Evolutionary conservation across 2,113 vertebrate species (phyloP).

Genomic region (Nannobrachium achirus): DNA sequence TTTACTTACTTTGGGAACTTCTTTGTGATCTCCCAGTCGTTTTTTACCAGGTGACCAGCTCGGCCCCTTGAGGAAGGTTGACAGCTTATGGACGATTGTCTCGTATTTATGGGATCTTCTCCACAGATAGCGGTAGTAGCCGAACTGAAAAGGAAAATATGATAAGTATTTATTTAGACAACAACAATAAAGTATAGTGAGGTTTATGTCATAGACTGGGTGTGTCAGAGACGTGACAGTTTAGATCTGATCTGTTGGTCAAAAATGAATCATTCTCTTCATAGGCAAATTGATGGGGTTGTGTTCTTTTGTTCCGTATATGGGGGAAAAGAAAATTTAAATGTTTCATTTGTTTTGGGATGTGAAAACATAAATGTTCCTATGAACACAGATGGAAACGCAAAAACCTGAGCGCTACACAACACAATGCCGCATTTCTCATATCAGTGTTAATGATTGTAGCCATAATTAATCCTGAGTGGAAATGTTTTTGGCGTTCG

Average conservation of each 20-base stretch:
- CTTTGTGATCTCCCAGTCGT: slow-evolving; percentile 84
- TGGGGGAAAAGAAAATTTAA: too few relatives aligned
- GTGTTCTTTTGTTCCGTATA: too few relatives aligned
- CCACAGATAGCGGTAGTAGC: slow-evolving; percentile 86
- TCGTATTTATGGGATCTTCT: slow-evolving; percentile 78
- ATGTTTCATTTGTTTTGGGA: too few relatives aligned
- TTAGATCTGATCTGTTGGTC: too few relatives aligned
- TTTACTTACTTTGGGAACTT: slow-evolving; percentile 83
- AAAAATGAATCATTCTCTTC: too few relatives aligned
- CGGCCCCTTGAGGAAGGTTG: slow-evolving; percentile 89
- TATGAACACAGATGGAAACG: slow-evolving; percentile 18
- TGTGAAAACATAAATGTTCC: neutral
- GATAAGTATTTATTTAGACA: too few relatives aligned
- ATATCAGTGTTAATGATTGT: slow-evolving; percentile 20
- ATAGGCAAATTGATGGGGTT: too few relatives aligned
- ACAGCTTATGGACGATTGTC: slow-evolving; percentile 84
- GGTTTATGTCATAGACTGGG: too few relatives aligned
- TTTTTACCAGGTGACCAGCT: slow-evolving; percentile 91
- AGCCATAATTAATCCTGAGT: slow-evolving; percentile 29
- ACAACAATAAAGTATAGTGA: too few relatives aligned
- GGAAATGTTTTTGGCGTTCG: slow-evolving; percentile 49
- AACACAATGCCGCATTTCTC: slow-evolving; percentile 35
- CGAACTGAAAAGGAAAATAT: slow-evolving; percentile 73
- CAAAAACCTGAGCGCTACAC: neutral
- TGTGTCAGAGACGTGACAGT: too few relatives aligned